Evolutionary conservation across 2,888 invertebrate species (phyloP).

Genomic region (Archaeoteleia sp.): DNA sequence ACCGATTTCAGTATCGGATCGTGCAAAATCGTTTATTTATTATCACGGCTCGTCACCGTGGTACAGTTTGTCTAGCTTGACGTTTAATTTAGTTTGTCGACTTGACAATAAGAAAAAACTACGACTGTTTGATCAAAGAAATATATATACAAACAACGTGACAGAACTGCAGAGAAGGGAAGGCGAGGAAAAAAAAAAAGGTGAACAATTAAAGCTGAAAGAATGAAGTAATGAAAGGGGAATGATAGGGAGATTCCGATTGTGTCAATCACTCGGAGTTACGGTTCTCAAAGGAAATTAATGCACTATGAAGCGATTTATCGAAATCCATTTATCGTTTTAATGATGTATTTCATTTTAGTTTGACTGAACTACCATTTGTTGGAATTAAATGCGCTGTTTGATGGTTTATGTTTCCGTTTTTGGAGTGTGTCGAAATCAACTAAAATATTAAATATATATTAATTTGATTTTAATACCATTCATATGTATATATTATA

Average conservation of each 20-base stretch:
- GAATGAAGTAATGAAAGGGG: conserved; percentile 32
- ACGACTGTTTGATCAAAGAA: conserved; percentile 35
- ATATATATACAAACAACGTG: conserved; percentile 29
- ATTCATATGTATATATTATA: too few species aligned
- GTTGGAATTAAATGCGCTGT: too few species aligned
- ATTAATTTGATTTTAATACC: too few species aligned
- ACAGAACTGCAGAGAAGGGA: conserved; percentile 30
- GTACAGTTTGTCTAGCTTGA: conserved; percentile 57
- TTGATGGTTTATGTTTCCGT: too few species aligned
- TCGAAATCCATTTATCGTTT: too few species aligned
- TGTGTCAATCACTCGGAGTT: background rate
- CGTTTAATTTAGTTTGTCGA: conserved; percentile 56
- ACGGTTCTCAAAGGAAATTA: background rate
- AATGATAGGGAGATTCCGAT: background rate
- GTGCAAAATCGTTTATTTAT: conserved; percentile 63
- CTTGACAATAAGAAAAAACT: conserved; percentile 36
- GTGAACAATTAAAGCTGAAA: conserved; percentile 27
- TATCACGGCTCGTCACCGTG: conserved; percentile 50
- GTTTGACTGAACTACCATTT: too few species aligned
- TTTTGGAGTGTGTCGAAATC: too few species aligned
- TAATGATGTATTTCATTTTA: background rate
- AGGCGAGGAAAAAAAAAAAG: conserved; percentile 1
- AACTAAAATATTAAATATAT: too few species aligned
- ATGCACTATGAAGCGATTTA: too few species aligned
- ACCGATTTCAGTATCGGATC: conserved; percentile 49